Evolutionary conservation across 92 coral and sea anemone genomes (phyloP).

Genomic region (Palythoa heliodiscus): DNA sequence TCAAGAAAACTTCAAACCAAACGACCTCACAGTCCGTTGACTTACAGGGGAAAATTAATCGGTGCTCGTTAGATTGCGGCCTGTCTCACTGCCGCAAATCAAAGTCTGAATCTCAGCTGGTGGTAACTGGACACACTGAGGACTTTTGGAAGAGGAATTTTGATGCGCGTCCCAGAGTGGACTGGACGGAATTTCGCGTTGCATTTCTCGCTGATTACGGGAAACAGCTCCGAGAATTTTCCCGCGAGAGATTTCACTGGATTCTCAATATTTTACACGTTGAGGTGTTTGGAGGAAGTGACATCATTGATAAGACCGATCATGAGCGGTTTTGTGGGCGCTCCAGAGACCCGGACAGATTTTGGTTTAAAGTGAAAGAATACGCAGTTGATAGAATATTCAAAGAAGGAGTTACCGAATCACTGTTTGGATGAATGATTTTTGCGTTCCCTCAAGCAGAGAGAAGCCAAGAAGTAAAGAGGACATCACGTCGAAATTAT

Average conservation of each 20-base stretch:
- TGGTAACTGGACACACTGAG: not conserved
- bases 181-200: constrained; percentile 39
- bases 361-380: constrained; percentile 42
- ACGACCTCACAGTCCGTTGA: not conserved
- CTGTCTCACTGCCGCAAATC: constrained; percentile 32
- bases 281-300: constrained; percentile 33
- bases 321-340: constrained; percentile 24
- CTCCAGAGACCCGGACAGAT: constrained; percentile 20
- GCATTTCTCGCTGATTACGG: constrained; percentile 39
- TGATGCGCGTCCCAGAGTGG: constrained; percentile 14
- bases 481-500: no score
- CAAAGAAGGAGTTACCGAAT: constrained; percentile 42
- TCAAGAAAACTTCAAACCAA: not conserved
- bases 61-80: constrained; percentile 17
- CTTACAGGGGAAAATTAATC: not conserved
- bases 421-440: constrained; percentile 25
- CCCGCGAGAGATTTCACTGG: constrained; percentile 35
- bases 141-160: constrained; percentile 39
- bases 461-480: no score
- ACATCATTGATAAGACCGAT: not conserved
- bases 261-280: constrained; percentile 38
- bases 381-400: constrained; percentile 38
- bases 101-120: constrained; percentile 12
- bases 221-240: constrained; percentile 36
- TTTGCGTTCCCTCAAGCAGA: no score